Conservation (phyloP, 2,113 vertebrate genomes). For the Scophthalmus maximus region DNA sequence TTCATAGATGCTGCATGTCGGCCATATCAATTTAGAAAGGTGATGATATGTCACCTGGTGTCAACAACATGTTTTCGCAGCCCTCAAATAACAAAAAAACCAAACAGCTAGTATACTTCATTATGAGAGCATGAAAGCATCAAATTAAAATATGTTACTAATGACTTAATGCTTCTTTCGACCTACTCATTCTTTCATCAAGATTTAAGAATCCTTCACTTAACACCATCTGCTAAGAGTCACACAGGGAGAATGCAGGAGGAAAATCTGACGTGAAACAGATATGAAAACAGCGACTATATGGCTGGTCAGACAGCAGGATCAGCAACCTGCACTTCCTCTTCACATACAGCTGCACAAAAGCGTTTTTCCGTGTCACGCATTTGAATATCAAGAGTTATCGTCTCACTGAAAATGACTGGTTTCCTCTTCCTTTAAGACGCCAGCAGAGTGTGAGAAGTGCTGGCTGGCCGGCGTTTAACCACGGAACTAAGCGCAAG, state of each 20-base stretch:
- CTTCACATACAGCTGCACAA: background rate
- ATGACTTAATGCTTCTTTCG: too few relatives aligned
- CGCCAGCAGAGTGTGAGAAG: background rate
- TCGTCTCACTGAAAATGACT: constrained; percentile 24
- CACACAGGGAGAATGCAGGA: background rate
- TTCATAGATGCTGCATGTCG: too few relatives aligned
- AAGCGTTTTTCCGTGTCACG: background rate
- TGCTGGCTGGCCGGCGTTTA: constrained; percentile 3
- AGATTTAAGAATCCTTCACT: too few relatives aligned
- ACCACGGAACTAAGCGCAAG: background rate
- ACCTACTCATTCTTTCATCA: too few relatives aligned
- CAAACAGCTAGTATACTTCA: too few relatives aligned
- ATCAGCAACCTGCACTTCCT: constrained; percentile 27
- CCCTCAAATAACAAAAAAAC: too few relatives aligned
- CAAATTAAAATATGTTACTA: too few relatives aligned
- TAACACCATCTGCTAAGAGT: background rate
- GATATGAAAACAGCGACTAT: constrained; percentile 25
- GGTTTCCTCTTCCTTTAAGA: constrained; percentile 38
- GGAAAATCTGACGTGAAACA: constrained; percentile 6
- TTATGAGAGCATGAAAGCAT: too few relatives aligned
- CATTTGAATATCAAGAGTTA: constrained; percentile 40
- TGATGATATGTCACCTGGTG: too few relatives aligned
- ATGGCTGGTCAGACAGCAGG: background rate
- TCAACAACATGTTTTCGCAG: too few relatives aligned
- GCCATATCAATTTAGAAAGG: too few relatives aligned